These are phyloP conservation scores for Heliconius hortense DNA, from an alignment of 2,888 invertebrate genomes.

Conservation along the genomic window DNA sequence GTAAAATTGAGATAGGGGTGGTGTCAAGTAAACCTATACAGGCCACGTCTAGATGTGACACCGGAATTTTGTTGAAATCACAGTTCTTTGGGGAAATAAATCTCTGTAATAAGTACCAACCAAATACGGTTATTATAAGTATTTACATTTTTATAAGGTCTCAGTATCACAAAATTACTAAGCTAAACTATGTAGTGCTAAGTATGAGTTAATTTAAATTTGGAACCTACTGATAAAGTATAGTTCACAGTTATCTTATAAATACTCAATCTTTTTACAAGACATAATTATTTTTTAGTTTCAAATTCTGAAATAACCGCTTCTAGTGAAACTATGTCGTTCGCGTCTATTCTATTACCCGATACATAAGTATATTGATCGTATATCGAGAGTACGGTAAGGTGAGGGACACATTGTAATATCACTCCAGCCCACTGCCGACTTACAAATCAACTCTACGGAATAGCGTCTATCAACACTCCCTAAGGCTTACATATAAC, in stretches of 20 bases:
- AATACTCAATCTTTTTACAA: no score
- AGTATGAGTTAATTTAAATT: no score
- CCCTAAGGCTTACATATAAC: neutral
- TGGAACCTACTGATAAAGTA: no score
- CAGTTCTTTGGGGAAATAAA: neutral
- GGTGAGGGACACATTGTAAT: conserved; percentile 47
- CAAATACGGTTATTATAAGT: no score
- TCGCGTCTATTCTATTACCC: conserved; percentile 53
- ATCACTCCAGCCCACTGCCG: conserved; percentile 10
- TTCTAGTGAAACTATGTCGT: conserved; percentile 12
- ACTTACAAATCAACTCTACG: conserved; percentile 4
- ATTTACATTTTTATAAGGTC: no score
- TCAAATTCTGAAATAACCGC: neutral
- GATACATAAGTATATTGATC: conserved; percentile 71
- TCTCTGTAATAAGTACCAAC: no score
- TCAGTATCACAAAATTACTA: no score
- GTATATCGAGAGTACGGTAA: conserved; percentile 51
- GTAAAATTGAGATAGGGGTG: conserved; percentile 51
- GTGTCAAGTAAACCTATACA: conserved; percentile 37
- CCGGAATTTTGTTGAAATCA: neutral
- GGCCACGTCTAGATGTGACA: conserved; percentile 32
- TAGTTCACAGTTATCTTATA: no score
- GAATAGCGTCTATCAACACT: neutral
- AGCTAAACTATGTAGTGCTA: no score
- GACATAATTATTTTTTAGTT: neutral